phyloP scores from a whole-genome alignment of 2,113 vertebrate species.

The Microcebus tavaratra region DNA sequence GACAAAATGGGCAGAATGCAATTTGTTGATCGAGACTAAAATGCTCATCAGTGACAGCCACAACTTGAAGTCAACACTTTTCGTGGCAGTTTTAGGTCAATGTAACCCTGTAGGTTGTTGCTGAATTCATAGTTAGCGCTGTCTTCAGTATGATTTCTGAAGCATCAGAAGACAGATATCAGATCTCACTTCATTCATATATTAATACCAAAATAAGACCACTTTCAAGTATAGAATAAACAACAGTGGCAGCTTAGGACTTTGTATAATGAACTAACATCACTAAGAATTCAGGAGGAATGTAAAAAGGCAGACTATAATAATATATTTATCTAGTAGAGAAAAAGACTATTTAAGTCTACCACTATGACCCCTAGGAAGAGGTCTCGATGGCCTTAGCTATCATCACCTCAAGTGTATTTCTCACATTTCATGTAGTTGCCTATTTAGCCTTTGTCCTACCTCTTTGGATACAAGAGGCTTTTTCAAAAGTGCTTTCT shows the following conservation, averaged over 20 bases:
- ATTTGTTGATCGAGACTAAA: background rate
- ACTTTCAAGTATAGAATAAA: background rate
- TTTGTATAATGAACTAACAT: background rate
- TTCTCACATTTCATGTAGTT: conserved; percentile 37
- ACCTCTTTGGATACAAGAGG: background rate
- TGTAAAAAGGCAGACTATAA: background rate
- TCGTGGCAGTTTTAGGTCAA: background rate
- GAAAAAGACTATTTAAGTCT: conserved; percentile 30
- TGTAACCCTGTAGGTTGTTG: background rate
- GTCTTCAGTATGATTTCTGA: background rate
- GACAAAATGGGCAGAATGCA: background rate
- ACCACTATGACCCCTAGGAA: conserved; percentile 3
- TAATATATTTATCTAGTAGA: background rate
- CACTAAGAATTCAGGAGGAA: background rate
- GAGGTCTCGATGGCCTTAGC: background rate
- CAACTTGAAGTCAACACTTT: background rate
- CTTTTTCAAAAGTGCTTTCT: background rate
- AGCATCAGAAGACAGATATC: background rate
- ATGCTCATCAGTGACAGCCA: no score
- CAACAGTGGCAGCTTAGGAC: background rate
- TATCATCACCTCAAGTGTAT: background rate
- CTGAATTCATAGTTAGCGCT: background rate
- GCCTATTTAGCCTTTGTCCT: conserved; percentile 42
- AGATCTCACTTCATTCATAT: background rate
- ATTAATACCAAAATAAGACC: background rate